Evolutionary conservation across 2,113 vertebrate species (phyloP).

Genomic region (Labeo rohita): DNA sequence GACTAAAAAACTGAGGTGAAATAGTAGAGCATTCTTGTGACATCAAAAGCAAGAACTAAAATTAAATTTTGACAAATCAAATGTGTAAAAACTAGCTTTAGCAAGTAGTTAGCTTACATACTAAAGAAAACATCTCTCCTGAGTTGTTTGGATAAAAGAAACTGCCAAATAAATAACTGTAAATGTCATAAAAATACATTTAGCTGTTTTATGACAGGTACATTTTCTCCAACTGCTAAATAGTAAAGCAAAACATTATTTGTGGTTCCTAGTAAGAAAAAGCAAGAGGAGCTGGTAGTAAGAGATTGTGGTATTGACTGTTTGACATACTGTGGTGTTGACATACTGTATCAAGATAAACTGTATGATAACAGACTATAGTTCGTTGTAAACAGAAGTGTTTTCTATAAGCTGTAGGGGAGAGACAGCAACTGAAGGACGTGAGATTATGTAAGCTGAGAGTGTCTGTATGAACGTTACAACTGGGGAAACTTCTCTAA

Average conservation of each 20-base stretch:
- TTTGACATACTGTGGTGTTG: no score
- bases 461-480: neutral
- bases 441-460: neutral
- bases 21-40: neutral
- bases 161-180: neutral
- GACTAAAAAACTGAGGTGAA: neutral
- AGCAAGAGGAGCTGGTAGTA: neutral
- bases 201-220: neutral
- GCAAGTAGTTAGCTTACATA: neutral
- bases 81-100: neutral
- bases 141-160: neutral
- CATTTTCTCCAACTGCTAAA: neutral
- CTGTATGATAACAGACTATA: neutral
- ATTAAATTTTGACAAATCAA: neutral
- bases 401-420: neutral
- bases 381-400: neutral
- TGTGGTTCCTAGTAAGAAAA: neutral
- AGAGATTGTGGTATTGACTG: neutral
- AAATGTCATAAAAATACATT: neutral
- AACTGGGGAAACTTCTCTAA: neutral
- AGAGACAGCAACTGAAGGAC: neutral
- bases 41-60: neutral
- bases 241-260: neutral
- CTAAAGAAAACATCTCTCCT: neutral
- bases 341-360: neutral